phyloP scores from a whole-genome alignment of 2,888 invertebrate genomes.

The Apoda limacodes region DNA sequence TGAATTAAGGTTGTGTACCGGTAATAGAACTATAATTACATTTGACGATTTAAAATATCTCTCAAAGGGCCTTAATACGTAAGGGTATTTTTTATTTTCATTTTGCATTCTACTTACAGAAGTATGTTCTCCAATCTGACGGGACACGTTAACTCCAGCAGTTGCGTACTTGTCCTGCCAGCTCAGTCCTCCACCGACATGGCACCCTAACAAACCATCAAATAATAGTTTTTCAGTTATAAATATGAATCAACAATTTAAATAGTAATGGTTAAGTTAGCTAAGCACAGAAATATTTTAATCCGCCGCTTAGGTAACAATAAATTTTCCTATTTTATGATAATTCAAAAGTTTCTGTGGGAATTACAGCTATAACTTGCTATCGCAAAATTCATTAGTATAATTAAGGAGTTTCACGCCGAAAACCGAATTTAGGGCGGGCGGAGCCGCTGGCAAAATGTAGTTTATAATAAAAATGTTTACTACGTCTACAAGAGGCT shows the following conservation, averaged over 20 bases:
- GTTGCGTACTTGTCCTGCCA: constrained; percentile 37
- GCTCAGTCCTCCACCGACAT: constrained; percentile 35
- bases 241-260: background rate
- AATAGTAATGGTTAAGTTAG: background rate
- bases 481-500: too few relatives aligned
- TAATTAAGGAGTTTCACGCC: too few relatives aligned
- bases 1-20: too few relatives aligned
- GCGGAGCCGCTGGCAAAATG: too few relatives aligned
- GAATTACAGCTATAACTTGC: too few relatives aligned
- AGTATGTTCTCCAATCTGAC: constrained; percentile 33
- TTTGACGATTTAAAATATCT: too few relatives aligned
- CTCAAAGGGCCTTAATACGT: too few relatives aligned
- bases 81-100: too few relatives aligned
- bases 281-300: background rate
- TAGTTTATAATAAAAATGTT: too few relatives aligned
- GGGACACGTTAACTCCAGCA: constrained; percentile 34
- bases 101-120: constrained; percentile 32
- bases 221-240: background rate
- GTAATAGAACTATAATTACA: too few relatives aligned
- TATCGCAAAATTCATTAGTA: too few relatives aligned
- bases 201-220: constrained; percentile 30
- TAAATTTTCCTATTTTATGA: background rate
- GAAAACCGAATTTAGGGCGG: too few relatives aligned
- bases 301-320: background rate
- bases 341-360: background rate